Evolutionary conservation across 1,140 invertebrate species (phyloP).

Genomic region (Diabrotica undecimpunctata): DNA sequence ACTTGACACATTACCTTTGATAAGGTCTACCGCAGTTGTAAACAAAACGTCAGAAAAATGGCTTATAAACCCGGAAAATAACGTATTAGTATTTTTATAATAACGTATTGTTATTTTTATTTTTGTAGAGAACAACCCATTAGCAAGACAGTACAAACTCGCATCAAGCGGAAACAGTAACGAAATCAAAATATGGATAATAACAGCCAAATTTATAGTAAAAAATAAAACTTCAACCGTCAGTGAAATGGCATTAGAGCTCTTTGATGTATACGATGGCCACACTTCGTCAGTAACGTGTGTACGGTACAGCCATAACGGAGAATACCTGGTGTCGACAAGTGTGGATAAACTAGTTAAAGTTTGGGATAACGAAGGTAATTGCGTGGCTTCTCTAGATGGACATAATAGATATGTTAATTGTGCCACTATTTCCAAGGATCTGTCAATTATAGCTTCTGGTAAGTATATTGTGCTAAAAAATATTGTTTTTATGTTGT

Average conservation of each 20-base stretch:
- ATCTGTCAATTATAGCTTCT: constrained; percentile 61
- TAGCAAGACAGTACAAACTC: constrained; percentile 55
- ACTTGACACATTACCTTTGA: too few relatives aligned
- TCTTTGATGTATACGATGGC: constrained; percentile 38
- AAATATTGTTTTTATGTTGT: too few relatives aligned
- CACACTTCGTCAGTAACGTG: constrained; percentile 57
- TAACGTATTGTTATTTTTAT: too few relatives aligned
- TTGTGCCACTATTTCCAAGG: constrained; percentile 65
- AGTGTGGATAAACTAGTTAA: constrained; percentile 68
- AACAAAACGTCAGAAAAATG: too few relatives aligned
- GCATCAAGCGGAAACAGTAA: constrained; percentile 71
- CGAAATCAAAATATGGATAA: constrained; percentile 69
- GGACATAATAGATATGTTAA: constrained; percentile 70
- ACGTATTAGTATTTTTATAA: too few relatives aligned
- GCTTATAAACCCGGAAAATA: too few relatives aligned
- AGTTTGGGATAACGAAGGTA: constrained; percentile 60
- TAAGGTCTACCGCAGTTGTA: too few relatives aligned
- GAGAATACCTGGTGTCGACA: constrained; percentile 59
- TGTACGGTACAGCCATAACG: constrained; percentile 59
- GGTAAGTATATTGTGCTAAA: constrained; percentile 45
- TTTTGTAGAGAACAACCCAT: constrained; percentile 45
- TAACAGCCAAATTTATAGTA: constrained; percentile 46
- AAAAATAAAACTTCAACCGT: constrained; percentile 32
- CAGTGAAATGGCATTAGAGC: constrained; percentile 35
- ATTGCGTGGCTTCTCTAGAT: constrained; percentile 49